These are phyloP conservation scores for Lates japonicus DNA, from an alignment of 2,797 vertebrate species.

Conservation along the genomic window DNA sequence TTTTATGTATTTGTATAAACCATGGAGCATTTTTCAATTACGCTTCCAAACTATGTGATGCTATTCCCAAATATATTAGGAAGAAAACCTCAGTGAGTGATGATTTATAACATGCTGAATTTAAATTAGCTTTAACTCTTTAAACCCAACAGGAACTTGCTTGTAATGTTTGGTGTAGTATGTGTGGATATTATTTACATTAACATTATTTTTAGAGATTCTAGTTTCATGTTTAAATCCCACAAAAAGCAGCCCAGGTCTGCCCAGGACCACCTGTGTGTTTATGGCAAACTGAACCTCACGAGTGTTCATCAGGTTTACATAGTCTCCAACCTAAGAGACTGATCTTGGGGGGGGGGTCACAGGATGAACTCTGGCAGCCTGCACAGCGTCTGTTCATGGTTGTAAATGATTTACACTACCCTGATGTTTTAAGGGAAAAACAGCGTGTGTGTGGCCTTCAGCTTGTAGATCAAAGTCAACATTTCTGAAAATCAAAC, in stretches of 20 bases:
- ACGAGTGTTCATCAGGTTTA: not conserved
- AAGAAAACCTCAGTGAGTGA: not conserved
- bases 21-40: not conserved
- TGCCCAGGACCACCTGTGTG: not conserved
- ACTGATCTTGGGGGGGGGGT: constrained; percentile 10
- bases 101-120: not conserved
- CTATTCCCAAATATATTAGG: not conserved
- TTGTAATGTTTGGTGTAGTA: not conserved
- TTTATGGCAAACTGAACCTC: not conserved
- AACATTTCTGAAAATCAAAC: constrained; percentile 21
- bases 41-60: not conserved
- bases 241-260: not conserved
- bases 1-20: not conserved
- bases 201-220: not conserved
- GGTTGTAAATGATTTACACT: constrained; percentile 62
- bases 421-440: constrained; percentile 8
- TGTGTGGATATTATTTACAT: not conserved
- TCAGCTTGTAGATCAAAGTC: constrained; percentile 24
- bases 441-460: constrained; percentile 25
- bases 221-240: not conserved
- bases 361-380: constrained; percentile 23
- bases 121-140: not conserved
- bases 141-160: not conserved
- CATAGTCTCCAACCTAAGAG: constrained; percentile 31
- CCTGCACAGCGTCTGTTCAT: not conserved